Base-by-base conservation (phyloP, 2,888 invertebrate genomes). In the Loripinus fragilis region DNA sequence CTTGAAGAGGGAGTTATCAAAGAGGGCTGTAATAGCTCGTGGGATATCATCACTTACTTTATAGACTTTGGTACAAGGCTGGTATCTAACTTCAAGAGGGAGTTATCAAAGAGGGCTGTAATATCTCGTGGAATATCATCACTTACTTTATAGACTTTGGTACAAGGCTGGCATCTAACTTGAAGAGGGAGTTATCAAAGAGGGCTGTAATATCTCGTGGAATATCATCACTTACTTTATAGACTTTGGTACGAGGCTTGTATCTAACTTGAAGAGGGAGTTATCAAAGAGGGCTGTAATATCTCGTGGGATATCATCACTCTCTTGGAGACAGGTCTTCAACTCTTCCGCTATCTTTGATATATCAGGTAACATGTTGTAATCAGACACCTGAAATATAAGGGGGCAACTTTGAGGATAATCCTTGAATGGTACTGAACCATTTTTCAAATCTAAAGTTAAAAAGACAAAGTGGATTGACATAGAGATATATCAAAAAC, bases 311-410 rank as follows among this genome's bases (percentile, higher is more conserved):
- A 96, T 95, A 89, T 97, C 96, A 79, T 95, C 95, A 74, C 94
- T 94, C 87, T 95, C 95, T 83, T 95, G 96, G 20, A 98, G 95
- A 90, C 97, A 97, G 15, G 97, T 96, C 93, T 97, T 96, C 42
- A 97, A 95, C 90, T 96, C 95, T 71, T 97, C 96, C 0, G 97
- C 96, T 81, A 97, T 94, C 88, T 95, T 96, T 87, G 96, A 95
- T 71, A 97, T 96, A 91, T 99, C 98, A 0, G 98, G 98, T 25
- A 98, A 96, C 86, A 97, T 96, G 88, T 97, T 96, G 93, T 98
- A 98, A 92, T 99, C 99, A 90, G 96, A 96, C 72, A 97, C 95
- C 97, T 97, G 91, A 5, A 90, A 92, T 17, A 45, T 20, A 45
- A 38, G 12, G 12, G n/a, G n/a, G n/a, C n/a, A n/a, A n/a, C n/a